These are phyloP conservation scores for Gnathochromis pfefferi DNA, from an alignment of 2,113 vertebrate species.

Conservation along the genomic window DNA sequence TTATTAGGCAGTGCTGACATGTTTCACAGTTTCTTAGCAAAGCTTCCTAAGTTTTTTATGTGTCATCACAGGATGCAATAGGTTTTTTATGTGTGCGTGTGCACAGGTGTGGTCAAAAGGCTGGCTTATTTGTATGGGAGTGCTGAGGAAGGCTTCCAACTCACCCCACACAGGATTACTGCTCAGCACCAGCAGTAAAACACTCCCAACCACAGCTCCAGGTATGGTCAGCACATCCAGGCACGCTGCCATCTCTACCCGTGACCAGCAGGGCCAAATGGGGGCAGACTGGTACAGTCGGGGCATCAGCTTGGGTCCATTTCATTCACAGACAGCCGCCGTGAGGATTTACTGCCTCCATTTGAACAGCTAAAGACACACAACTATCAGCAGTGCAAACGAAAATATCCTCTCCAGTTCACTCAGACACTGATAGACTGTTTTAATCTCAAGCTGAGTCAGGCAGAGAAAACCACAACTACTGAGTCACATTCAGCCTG, in stretches of 20 bases:
- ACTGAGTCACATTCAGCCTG: constrained; percentile 43
- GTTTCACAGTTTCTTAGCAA: not conserved
- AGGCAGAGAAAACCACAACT: not conserved
- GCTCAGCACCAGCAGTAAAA: constrained; percentile 58
- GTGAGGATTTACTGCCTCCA: not conserved
- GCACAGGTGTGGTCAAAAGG: constrained; percentile 3
- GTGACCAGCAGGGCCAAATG: constrained; percentile 17
- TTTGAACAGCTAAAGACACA: not conserved
- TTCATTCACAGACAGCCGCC: not conserved
- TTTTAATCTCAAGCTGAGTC: not conserved
- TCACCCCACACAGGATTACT: constrained; percentile 62
- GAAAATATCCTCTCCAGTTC: not conserved
- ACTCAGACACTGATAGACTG: not conserved
- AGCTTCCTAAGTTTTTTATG: not conserved
- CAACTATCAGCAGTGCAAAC: not conserved
- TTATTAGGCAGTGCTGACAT: not conserved
- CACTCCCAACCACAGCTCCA: constrained; percentile 41
- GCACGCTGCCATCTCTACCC: constrained; percentile 42
- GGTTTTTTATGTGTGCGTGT: not conserved
- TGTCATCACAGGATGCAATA: not conserved
- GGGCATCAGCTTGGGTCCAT: constrained; percentile 56
- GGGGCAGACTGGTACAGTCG: constrained; percentile 2
- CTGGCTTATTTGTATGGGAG: constrained; percentile 17
- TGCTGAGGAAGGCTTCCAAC: constrained; percentile 37
- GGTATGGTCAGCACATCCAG: constrained; percentile 27